Base-by-base conservation (phyloP, 2,113 vertebrate species). In the Neoarius graeffei region DNA sequence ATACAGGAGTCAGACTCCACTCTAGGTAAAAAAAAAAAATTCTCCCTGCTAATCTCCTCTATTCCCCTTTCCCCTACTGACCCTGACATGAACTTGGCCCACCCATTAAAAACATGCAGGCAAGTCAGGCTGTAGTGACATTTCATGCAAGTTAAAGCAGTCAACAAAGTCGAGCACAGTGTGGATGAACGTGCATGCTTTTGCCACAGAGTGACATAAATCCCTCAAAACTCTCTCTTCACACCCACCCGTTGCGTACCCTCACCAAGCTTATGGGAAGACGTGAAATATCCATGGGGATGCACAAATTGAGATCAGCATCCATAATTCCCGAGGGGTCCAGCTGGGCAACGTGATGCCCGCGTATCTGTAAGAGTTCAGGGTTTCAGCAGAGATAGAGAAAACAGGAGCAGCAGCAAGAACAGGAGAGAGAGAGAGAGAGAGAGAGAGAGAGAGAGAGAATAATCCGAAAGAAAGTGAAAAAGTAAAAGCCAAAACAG, bases 191-290 rank as follows among this genome's bases (percentile, higher is more conserved):
- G 56, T 30, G 60, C 42, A 20, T 52, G 35, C 62, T 69, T 74
- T 11, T 62, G 6, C 14, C 25, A 60, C 56, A 76, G 25, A 77
- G 60, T 66, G 7, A 73, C 57, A 60, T 13, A 80, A 50, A 87
- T 67, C 56, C 13, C 23, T 48, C 59, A 86, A 76, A 86, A 30
- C 57, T 14, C 23, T 2, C 27, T 25, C 20, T 48, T 20, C 9
- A 35, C 15, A 59, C n/a, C 30, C 73, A 64, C 20, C 1, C 27
- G 48, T 11, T 11, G 25, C 2, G 59, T 92, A 92, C 96, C 96
- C 96, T 97, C 96, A 97, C 97, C 97, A 94, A 97, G 96, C 96
- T 97, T 97, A 95, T 96, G 95, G 95, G 96, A 93, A 94, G 96
- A 96, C 89, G 95, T 96, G 96, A 97, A 94, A 97, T 96, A 94